Evolutionary conservation across 2,113 vertebrate species (phyloP).

Genomic region (Nothocercus nigrocapillus): DNA sequence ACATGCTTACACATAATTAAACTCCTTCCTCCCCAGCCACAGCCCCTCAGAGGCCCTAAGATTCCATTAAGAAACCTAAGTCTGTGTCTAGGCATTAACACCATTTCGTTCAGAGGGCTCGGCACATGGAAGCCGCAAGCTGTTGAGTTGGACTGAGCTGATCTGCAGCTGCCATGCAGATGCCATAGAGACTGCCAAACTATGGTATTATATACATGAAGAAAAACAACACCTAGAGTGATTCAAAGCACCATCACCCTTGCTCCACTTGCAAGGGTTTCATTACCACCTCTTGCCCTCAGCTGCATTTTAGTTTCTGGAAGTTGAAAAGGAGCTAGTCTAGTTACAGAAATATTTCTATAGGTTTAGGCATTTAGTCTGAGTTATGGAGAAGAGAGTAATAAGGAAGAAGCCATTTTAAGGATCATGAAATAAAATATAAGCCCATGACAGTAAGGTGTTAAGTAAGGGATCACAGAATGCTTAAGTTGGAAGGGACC

Average conservation of each 20-base stretch:
- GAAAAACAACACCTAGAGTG: background rate
- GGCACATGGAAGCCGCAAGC: background rate
- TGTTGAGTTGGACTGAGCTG: background rate
- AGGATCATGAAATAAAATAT: background rate
- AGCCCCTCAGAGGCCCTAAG: background rate
- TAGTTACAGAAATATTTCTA: background rate
- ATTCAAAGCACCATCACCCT: background rate
- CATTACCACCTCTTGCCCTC: background rate
- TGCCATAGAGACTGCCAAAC: background rate
- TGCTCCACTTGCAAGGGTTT: background rate
- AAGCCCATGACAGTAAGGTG: background rate
- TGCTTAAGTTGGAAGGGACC: too few relatives aligned
- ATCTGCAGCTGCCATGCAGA: background rate
- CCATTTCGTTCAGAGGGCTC: background rate
- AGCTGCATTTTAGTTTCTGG: background rate
- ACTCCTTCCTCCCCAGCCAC: background rate
- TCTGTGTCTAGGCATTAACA: background rate
- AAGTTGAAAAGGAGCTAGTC: background rate
- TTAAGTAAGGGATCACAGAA: background rate
- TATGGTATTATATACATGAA: background rate
- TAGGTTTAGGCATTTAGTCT: background rate
- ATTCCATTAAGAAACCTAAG: background rate
- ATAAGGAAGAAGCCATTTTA: background rate
- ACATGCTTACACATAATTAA: background rate
- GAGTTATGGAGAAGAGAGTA: background rate